phyloP scores from a whole-genome alignment of 2,113 vertebrate species.

The Chionomys nivalis region DNA sequence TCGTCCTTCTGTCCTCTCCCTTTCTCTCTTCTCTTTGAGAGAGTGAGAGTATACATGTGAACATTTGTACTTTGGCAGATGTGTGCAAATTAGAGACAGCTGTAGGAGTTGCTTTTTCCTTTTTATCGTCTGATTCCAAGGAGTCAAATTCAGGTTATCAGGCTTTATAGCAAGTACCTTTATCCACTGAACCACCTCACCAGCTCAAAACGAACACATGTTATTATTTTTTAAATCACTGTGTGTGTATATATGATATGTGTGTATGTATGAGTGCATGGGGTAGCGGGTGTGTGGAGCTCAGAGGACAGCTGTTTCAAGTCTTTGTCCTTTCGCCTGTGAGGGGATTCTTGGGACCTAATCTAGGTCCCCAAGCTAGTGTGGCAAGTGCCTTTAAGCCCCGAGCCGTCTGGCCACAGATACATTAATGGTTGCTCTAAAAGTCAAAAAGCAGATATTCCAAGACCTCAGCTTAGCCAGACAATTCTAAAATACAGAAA shows the following conservation, averaged over 20 bases:
- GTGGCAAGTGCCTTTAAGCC: neutral
- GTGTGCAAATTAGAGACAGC: neutral
- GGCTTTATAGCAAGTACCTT: neutral
- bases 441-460: neutral
- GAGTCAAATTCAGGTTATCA: neutral
- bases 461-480: neutral
- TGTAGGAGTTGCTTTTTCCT: neutral
- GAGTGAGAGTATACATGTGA: neutral
- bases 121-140: neutral
- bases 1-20: no score
- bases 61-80: neutral
- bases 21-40: neutral
- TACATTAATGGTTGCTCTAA: neutral
- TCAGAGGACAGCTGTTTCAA: neutral
- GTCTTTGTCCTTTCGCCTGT: neutral
- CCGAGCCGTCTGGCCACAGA: neutral
- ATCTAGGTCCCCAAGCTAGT: neutral
- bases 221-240: neutral
- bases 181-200: neutral
- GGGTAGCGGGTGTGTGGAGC: neutral
- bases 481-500: constrained; percentile 9
- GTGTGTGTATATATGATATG: neutral
- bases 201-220: neutral
- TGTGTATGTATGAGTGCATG: neutral
- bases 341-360: neutral